These are phyloP conservation scores for Sebastes trivittatus DNA, from an alignment of 2,797 vertebrate genomes.

Conservation along the genomic window DNA sequence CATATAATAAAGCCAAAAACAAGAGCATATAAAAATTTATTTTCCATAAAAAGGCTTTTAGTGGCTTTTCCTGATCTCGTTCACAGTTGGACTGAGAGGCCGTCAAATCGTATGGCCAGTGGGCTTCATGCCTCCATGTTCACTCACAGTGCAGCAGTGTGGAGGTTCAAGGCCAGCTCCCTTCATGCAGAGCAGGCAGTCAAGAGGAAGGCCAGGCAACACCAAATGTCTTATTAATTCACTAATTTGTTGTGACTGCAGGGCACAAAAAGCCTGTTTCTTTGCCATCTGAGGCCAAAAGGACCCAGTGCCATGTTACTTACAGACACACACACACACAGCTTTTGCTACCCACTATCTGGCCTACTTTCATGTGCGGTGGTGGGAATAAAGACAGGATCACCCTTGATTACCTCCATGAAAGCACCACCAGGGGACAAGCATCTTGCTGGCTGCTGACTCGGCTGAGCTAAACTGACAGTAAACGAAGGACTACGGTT, in stretches of 20 bases:
- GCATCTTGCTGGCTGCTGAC: constrained; percentile 65
- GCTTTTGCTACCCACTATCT: constrained; percentile 66
- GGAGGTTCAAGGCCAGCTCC: constrained; percentile 70
- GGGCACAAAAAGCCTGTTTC: constrained; percentile 84
- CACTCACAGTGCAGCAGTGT: constrained; percentile 55
- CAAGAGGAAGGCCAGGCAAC: constrained; percentile 84
- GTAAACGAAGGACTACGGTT: constrained; percentile 10
- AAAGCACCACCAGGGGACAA: constrained; percentile 75
- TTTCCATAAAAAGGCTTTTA: background rate
- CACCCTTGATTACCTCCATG: constrained; percentile 76
- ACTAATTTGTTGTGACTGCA: constrained; percentile 84
- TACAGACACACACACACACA: constrained; percentile 41
- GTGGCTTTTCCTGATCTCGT: constrained; percentile 12
- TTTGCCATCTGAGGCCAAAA: constrained; percentile 86
- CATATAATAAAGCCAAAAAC: constrained; percentile 3
- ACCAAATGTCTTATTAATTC: constrained; percentile 88
- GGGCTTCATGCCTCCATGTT: constrained; percentile 57
- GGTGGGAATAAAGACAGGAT: constrained; percentile 76
- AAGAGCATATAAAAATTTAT: background rate
- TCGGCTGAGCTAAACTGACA: constrained; percentile 53
- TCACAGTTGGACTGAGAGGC: constrained; percentile 30
- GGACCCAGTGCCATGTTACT: constrained; percentile 68
- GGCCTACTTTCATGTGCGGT: constrained; percentile 81
- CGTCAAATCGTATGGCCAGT: constrained; percentile 61
- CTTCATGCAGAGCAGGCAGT: constrained; percentile 82